These are phyloP conservation scores for Eutrigla gurnardus DNA, from an alignment of 2,797 vertebrate genomes.

Conservation along the genomic window DNA sequence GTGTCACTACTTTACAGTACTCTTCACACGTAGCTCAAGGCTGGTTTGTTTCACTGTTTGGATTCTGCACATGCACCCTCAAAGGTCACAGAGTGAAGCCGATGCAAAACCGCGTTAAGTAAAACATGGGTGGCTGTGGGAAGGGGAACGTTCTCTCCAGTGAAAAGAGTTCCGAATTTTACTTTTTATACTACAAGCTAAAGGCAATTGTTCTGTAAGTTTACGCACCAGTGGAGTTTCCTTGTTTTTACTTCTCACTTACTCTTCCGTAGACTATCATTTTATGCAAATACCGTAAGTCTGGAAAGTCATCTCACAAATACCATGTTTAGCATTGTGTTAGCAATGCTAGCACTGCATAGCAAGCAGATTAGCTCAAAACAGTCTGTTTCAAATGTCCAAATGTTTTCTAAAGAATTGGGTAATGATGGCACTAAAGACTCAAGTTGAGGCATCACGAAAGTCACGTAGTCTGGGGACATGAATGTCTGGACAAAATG, in stretches of 20 bases:
- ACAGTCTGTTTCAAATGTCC: too few relatives aligned
- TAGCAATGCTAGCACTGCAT: neutral
- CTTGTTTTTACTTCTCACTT: neutral
- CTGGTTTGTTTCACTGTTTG: conserved; percentile 22
- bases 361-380: neutral
- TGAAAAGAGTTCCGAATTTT: neutral
- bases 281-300: neutral
- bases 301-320: neutral
- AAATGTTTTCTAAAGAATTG: too few relatives aligned
- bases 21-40: conserved; percentile 24
- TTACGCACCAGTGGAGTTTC: neutral
- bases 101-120: conserved; percentile 12
- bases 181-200: neutral
- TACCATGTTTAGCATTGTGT: neutral
- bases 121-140: conserved; percentile 9
- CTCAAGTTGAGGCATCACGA: neutral
- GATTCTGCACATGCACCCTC: conserved; percentile 21
- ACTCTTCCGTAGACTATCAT: neutral
- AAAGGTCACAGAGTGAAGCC: conserved; percentile 36
- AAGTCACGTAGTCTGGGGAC: neutral
- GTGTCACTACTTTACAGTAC: neutral
- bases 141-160: neutral
- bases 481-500: neutral
- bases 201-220: neutral
- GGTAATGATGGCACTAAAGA: neutral